Evolutionary conservation across 2,113 vertebrate genomes (phyloP), one percentile per base, ranked within the genome.

Genomic region (Holacanthus passer): DNA sequence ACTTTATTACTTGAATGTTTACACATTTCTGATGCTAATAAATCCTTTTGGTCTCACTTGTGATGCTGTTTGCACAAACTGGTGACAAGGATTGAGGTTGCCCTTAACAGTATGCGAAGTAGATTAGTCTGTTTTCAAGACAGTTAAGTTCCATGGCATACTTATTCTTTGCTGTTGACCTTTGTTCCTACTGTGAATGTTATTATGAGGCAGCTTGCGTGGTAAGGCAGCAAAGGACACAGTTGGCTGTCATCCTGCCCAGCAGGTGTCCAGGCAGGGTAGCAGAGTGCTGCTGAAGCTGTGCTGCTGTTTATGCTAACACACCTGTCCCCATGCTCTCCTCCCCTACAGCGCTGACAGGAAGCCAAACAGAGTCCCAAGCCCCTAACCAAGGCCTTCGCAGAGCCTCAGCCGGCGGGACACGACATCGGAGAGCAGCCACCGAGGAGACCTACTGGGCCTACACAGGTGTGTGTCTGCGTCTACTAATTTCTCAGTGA

Each of bases 381-480:
- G 43, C 55, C 60, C 77, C 74, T n/a, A 50, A 70, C 60, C 90
- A 63, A 32, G 69, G 67, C 71, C 79, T 73, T 88, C 94, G 63
- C 94, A 95, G 87, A 94, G 94, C 84, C 92, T 89, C 91, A 0
- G 93, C 93, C 7, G 53, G 47, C 53, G 95, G 96, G 84, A 94
- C 96, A 86, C 96, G 95, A 72, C 93, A 94, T 77, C 94, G 96
- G 62, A 97, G 93, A 89, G 90, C 90, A 74, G 95, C 96, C 63
- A 94, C 96, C 0, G 96, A 96, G 64, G 97, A 98, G 90, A 95
- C 96, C 19, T 99, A 99, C 93, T 99, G 98, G 98, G 97, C 97
- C 1, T 99, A 99, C 88, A 98, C 97, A 31, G 98, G 98, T 99
- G 90, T 90, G 84, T 85, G 52, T 43, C 5, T 17, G 56, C 81